Evolutionary conservation across 2,888 invertebrate genomes (phyloP), one percentile per base, ranked within the genome.

Genomic region (Conistra vaccinii): DNA sequence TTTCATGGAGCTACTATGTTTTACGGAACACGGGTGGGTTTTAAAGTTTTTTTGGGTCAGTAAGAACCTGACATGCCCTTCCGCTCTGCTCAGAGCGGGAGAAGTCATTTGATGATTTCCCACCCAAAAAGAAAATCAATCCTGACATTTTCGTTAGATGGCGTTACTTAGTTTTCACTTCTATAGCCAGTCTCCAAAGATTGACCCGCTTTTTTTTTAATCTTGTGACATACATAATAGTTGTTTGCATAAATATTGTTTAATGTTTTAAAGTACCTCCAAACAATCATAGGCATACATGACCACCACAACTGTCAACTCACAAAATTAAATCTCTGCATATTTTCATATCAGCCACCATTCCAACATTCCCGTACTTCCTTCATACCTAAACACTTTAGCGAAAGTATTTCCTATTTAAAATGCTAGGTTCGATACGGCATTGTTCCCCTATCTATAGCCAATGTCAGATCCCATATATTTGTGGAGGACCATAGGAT

Each of bases 331-430:
- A 7, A 26, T 67, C 0, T 69, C 1, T 17, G 29, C 23, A 35
- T 1, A 23, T 20, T 66, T 68, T 23, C 3, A 51, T 26, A 79
- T 32, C 62, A 80, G 48, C 14, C 14, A 53, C 2, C 20, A 45
- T 79, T 20, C 45, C 23, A 45, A 42, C 10, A 81, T 66, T 39
- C 32, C 14, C 39, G 23, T 39, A 26, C n/a, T 61, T 61, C 45
- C 76, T 39, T 20, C 76, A 76, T 68, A 58, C 32, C 35, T 6
- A 2, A 66, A 55, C 32, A 39, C 65, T 55, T 62, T 61, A 76
- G 58, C 83, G 62, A 39, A 83, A 76, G 53, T 75, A 86, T 87
- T 86, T 84, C 69, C 76, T 81, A 77, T 78, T 81, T 84, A 82
- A 74, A 82, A 79, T 71, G 74, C 74, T 57, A 60, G 29, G 58